Percentiles rank a stretch among this genome's conserved stretches.
Conservation (phyloP, 2,113 vertebrate species). For the Excalfactoria chinensis region DNA sequence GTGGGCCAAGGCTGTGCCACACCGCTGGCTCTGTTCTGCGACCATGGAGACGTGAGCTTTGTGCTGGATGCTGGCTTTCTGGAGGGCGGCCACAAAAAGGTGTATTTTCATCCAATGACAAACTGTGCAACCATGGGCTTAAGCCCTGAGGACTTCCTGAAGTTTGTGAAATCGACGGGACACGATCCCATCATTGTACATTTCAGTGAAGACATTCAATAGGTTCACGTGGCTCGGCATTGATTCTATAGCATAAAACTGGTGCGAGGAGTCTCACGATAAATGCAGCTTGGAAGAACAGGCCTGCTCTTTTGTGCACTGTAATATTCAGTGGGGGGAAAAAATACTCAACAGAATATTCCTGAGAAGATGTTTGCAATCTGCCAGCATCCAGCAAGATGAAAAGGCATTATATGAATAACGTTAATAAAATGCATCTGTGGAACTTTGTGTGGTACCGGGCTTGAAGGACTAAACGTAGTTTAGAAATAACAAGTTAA, state of each 20-base stretch:
- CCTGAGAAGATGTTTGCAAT: neutral
- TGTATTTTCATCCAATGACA: conserved; percentile 95
- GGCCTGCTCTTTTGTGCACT: neutral
- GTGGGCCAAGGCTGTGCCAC: conserved; percentile 91
- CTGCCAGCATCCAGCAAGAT: neutral
- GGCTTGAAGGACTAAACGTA: neutral
- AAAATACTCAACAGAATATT: neutral
- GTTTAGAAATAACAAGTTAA: neutral
- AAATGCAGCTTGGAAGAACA: neutral
- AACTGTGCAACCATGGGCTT: conserved; percentile 91
- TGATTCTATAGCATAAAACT: neutral
- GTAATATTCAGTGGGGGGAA: neutral
- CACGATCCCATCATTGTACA: conserved; percentile 83
- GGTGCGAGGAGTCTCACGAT: neutral
- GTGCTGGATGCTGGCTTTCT: conserved; percentile 88
- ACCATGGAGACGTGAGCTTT: conserved; percentile 81
- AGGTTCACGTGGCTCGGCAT: neutral
- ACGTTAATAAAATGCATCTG: neutral
- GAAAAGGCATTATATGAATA: neutral
- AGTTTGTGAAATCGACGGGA: conserved; percentile 88
- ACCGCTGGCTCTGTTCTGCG: conserved; percentile 89
- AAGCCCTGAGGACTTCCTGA: conserved; percentile 85
- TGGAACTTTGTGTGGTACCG: neutral
- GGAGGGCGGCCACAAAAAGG: conserved; percentile 81
- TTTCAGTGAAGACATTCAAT: conserved; percentile 64